Evolutionary conservation across 1,140 invertebrate genomes (phyloP), one percentile per base, ranked within the genome.

Genomic region (Caerostris extrusa): DNA sequence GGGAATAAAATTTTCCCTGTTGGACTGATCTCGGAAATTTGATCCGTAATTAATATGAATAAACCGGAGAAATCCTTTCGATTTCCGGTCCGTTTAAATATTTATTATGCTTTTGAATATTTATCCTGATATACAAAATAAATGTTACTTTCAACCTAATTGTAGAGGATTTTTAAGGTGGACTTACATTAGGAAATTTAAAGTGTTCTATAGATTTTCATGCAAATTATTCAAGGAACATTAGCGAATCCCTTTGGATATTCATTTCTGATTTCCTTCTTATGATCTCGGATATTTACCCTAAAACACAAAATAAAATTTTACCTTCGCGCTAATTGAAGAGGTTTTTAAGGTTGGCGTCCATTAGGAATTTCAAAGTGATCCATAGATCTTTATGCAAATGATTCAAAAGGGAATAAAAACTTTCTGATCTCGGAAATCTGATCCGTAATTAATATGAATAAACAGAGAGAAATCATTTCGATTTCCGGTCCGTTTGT

Each of bases 161-260:
- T 34, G 34, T 34, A 34, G 34, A 34, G 2, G 2, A 34, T 34
- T 34, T 34, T 34, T 34, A 2, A 34, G 34, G 34, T 34, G 0
- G 34, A 34, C 34, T 1, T 64, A 5, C 12, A 64, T 10, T 10
- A 64, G 61, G 61, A 64, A 17, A 5, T 64, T 17, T 4, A 14
- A 14, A 77, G 34, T 77, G 8, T 5, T 12, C 19, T 77, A 77
- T 50, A 5, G 56, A 58, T 85, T 58, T 8, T 56, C 55, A 85
- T 85, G 19, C 56, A 85, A 77, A 85, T 85, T 85, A 34, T 60
- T 2, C 83, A 12, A 55, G 34, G 34, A 34, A 85, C 83, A 85
- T 85, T 85, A 85, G 57, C n/a, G 83, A 85, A 60, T 85, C 83
- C 83, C 83, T 85, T 85, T 85, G 56, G 71, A 77, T 77, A 53